Base-by-base conservation (phyloP, 2,797 vertebrate genomes). In the Parauchenoglanis punctatus region DNA sequence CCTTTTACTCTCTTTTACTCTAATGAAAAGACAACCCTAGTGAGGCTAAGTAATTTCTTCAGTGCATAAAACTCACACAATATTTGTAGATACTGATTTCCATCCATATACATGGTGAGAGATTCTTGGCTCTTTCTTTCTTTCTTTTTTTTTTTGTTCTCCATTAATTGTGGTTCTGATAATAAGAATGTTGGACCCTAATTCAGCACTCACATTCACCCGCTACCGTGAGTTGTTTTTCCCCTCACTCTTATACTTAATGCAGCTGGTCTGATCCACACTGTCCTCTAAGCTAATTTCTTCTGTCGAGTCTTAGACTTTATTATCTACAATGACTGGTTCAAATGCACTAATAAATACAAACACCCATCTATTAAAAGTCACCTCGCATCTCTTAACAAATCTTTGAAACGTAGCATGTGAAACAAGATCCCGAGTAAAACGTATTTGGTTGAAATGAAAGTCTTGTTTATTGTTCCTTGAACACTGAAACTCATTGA, bases 141-240 rank as follows among this genome's bases (percentile, higher is more conserved):
- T 92, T 94, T 46, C 12, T 25, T 78, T 2, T 11, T 2, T 11
- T 58, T 35, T 58, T 31, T 13, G 95, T 95, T 96, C 94, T 96
- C 93, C 90, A 85, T n/a, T 25, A 54, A 17, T 12, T 23, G 65
- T 86, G 81, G 63, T 88, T 72, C 58, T 91, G 88, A 94, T 92
- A 89, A 89, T 94, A 93, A 95, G 94, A 94, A 92, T 91, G 92
- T 93, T 93, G 92, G 92, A 94, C 94, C 93, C 94, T 94, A 86
- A 93, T 94, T 77, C 92, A 46, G 93, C 93, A 93, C 94, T 95
- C 93, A 93, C 94, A 94, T 92, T 93, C 91, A 93, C 25, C 54
- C 8, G 17, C 58, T n/a, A 40, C 93, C 89, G 88, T 89, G 90
- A 88, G 91, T 93, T 86, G 91, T 93, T 92, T 93, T 92, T 91